These are phyloP conservation scores for Eulimnadia texana DNA, from an alignment of 1,140 invertebrate genomes.

Conservation along the genomic window DNA sequence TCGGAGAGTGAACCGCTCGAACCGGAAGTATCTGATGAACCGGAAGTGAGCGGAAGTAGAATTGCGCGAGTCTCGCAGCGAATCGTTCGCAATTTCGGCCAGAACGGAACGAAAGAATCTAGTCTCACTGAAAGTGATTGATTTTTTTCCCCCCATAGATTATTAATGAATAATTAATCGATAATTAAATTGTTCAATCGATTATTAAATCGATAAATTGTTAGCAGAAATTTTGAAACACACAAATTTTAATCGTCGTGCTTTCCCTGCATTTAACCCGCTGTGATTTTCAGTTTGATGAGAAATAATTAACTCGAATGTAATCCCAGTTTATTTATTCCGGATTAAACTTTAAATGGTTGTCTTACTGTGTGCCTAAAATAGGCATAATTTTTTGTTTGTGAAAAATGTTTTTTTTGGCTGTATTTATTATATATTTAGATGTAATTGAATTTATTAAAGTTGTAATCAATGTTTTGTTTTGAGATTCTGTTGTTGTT, in stretches of 20 bases:
- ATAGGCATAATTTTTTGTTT: neutral
- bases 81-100: slow-evolving; percentile 55
- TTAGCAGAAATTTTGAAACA: too few relatives aligned
- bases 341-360: neutral
- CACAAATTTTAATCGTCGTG: too few relatives aligned
- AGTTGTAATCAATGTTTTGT: too few relatives aligned
- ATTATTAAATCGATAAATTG: too few relatives aligned
- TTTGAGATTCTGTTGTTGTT: too few relatives aligned
- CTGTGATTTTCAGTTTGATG: neutral
- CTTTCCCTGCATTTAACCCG: neutral
- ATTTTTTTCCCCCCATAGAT: too few relatives aligned
- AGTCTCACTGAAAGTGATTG: neutral
- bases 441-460: neutral
- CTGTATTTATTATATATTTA: neutral
- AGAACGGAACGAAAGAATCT: slow-evolving; percentile 21
- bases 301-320: too few relatives aligned
- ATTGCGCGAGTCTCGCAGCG: slow-evolving; percentile 55
- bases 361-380: neutral
- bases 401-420: neutral
- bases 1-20: slow-evolving; percentile 14
- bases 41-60: slow-evolving; percentile 42
- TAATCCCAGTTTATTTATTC: too few relatives aligned
- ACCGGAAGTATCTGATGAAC: slow-evolving; percentile 38
- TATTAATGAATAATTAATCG: too few relatives aligned
- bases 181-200: too few relatives aligned